Evolutionary conservation across 2,113 vertebrate genomes (phyloP), one percentile per base, ranked within the genome.

Genomic region (Dascyllus trimaculatus): DNA sequence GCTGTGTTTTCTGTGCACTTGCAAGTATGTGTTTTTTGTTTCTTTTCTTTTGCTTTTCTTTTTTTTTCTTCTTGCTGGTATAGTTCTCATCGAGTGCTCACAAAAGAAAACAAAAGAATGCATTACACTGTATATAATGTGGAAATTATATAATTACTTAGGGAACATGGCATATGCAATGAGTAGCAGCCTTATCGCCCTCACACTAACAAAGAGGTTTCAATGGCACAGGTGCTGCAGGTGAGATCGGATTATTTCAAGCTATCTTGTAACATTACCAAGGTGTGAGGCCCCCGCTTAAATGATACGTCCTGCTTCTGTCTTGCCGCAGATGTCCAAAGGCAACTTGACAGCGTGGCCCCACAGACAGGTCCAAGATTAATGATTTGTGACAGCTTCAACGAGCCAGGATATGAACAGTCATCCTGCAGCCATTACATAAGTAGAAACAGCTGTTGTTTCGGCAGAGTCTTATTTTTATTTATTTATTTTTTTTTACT

Each of bases 361-460:
- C 91, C 88, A 86, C 81, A 86, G 88, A 92, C 87, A 72, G 86
- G 78, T 67, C 61, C 72, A 17, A 71, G 88, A 93, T 92, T 94
- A 94, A 95, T 88, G 86, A 88, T 84, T 91, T 94, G 91, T 94
- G 94, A 94, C 93, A 94, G 92, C 91, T 91, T 92, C 91, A 91
- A 90, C 77, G 53, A 94, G 91, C 88, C 88, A 82, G 89, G 88
- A 94, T 92, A 92, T 91, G 91, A 92, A 92, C 91, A 92, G 92
- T 91, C 93, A 88, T 95, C 91, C 91, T 74, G 82, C 86, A 93
- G 92, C 87, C 91, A 87, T 95, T 93, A 93, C 93, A 92, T 93
- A 92, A 95, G 90, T 86, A 92, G 76, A 94, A 95, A 93, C 94
- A 95, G 91, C 92, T 94, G 93, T 89, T 94, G 88, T 89, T 91